Conservation (phyloP, 2,113 vertebrate genomes). For the Eretmochelys imbricata region DNA sequence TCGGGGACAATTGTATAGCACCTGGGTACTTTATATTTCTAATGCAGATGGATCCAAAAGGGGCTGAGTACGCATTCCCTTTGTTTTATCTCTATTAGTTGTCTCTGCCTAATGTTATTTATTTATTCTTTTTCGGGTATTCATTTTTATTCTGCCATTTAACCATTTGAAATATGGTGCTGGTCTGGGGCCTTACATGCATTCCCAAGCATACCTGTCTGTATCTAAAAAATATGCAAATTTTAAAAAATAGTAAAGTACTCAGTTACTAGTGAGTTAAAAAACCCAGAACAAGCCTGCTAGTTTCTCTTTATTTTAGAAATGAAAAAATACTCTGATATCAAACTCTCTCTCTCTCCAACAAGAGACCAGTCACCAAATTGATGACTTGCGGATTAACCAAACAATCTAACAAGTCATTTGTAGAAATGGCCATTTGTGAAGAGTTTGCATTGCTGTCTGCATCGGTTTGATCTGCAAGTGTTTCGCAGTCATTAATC, state of each 20-base stretch:
- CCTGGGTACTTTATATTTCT: accelerated
- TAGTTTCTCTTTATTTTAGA: constrained; percentile 47
- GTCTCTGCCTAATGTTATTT: neutral
- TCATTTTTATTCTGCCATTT: constrained; percentile 7
- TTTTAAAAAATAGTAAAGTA: neutral
- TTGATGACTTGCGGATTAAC: constrained; percentile 87
- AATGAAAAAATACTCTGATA: constrained; percentile 2
- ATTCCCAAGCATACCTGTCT: neutral
- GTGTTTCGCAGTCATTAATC: neutral
- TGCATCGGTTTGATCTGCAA: neutral
- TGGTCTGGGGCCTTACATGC: neutral
- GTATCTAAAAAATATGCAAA: constrained; percentile 35
- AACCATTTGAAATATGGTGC: neutral
- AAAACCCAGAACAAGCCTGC: neutral
- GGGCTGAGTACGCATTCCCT: neutral
- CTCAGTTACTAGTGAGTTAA: constrained; percentile 19
- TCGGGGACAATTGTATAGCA: neutral
- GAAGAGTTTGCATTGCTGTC: neutral
- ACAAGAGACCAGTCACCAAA: constrained; percentile 84
- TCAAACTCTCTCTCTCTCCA: constrained; percentile 77
- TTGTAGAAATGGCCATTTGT: constrained; percentile 81
- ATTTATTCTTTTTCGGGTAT: constrained; percentile 28
- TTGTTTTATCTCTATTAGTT: neutral
- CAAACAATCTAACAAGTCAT: constrained; percentile 92
- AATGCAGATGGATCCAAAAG: neutral